A percentile compares a stretch with the other conserved stretches of the same genome.
Conservation (phyloP, 2,113 vertebrate genomes). For the Falco punctatus region DNA sequence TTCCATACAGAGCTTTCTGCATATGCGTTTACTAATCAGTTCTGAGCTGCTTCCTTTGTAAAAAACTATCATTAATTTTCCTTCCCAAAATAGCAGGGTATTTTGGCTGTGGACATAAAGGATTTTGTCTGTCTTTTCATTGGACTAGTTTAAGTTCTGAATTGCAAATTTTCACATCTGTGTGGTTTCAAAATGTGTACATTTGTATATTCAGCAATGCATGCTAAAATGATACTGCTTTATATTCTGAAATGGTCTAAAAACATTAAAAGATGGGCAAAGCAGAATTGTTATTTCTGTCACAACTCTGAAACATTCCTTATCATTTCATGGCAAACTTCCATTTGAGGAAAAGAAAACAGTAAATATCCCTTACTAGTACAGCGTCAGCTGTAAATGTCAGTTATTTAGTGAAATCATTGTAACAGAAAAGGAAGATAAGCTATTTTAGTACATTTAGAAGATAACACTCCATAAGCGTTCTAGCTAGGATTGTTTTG, state of each 20-base stretch:
- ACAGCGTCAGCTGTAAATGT: background rate
- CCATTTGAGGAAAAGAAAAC: background rate
- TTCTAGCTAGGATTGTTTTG: background rate
- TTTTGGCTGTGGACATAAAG: background rate
- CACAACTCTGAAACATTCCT: background rate
- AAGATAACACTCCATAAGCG: background rate
- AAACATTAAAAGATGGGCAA: background rate
- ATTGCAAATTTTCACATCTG: background rate
- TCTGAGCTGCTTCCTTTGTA: constrained; percentile 22
- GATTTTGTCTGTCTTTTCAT: background rate
- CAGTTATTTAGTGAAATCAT: background rate
- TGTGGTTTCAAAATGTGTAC: background rate
- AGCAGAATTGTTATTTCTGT: background rate
- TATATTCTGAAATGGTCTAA: background rate
- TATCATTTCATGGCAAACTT: background rate
- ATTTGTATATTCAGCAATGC: background rate
- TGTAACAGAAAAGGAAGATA: background rate
- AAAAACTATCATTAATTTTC: background rate
- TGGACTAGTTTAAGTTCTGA: background rate
- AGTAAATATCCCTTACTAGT: background rate
- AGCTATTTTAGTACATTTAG: background rate
- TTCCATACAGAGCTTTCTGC: constrained; percentile 11
- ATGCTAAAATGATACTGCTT: background rate
- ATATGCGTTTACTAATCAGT: constrained; percentile 28
- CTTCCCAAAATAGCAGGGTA: constrained; percentile 23